Base-by-base conservation (phyloP, 2,797 vertebrate species). In the Micropoecilia bifurca region DNA sequence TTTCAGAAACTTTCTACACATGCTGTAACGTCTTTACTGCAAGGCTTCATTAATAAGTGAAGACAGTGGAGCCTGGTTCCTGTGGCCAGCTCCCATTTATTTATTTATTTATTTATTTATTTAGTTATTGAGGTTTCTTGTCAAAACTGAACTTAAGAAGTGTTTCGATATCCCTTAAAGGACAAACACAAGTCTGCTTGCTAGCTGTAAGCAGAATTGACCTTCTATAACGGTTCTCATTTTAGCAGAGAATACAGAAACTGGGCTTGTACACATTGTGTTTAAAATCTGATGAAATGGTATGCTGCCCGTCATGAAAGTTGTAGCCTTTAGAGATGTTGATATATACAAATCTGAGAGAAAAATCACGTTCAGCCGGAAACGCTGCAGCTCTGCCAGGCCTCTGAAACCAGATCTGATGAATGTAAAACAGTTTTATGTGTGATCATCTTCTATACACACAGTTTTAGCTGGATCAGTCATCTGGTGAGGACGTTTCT, bases 41-140 rank as follows among this genome's bases (percentile, higher is more conserved):
- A n/a, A 18, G 30, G 12, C 63, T 66, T 83, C 53, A 73, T 69
- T 2, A 77, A 77, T 79, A 76, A 57, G 14, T n/a, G 8, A 77
- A 47, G 30, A 48, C 10, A 4, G 3, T 57, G 46, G 46, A 74
- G 8, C 36, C 36, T 41, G 33, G 1, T 39, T 20, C 36, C 41
- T 22, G 39, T 1, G 3, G 4, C 36, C 63, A 68, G 63, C 20
- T 2, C 20, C 3, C 7, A 0, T 66, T 22, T 66, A 36, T 47
- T 16, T 48, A 5, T 18, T 47, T 48, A 18, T 5, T 45, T 45
- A 3, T 46, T 68, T n/a, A n/a, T n/a, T n/a, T n/a, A n/a, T n/a
- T 41, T 4, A 61, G 3, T 68, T 25, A 10, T 39, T 22, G 7
- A 5, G 3, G 1, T 68, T 68, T 68, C 1, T 25, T 33, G 33